Base-by-base conservation (phyloP, 2,888 invertebrate species). In the Idaea biselata region DNA sequence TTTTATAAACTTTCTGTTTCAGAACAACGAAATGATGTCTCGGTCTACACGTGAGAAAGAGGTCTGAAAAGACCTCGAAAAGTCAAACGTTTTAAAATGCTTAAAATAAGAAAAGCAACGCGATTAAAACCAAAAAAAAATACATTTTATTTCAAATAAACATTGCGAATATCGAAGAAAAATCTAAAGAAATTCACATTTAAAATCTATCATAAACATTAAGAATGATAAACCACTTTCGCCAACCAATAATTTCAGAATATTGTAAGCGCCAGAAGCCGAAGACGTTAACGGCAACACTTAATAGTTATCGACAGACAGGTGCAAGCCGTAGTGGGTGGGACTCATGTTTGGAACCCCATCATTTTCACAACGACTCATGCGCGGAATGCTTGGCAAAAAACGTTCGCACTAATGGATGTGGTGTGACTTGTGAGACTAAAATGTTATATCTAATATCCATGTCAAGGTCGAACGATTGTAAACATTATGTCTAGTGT, bases 391-490 rank as follows among this genome's bases (percentile, higher is more conserved):
- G 44, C 44, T 11, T 44, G 44, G 44, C 44, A 44, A 44, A 44
- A 44, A 44, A 44, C 44, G 11, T 44, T 44, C 44, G 44, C 44
- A 44, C 44, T 44, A 44, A 44, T 44, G 44, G 44, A 44, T 14
- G 44, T 1, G 14, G 7, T 14, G 44, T 44, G n/a, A n/a, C n/a
- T n/a, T n/a, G n/a, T n/a, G 44, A 44, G 44, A 44, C 44, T 44
- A 33, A 33, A 33, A 18, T 17, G 18, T 44, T 17, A 32, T 44
- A 44, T 44, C 44, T 44, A 53, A 32, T 44, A 44, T 44, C 44
- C 44, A 63, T 68, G 65, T 65, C 62, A 18, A 33, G 54, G 44
- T 16, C 33, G 58, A 60, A 68, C 71, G 73, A 69, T 73, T 71
- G 44, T 44, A 44, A 44, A 44, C 44, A 44, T 44, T 14, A 44